Evolutionary conservation across 2,113 vertebrate genomes (phyloP).

Genomic region (Heptranchias perlo): DNA sequence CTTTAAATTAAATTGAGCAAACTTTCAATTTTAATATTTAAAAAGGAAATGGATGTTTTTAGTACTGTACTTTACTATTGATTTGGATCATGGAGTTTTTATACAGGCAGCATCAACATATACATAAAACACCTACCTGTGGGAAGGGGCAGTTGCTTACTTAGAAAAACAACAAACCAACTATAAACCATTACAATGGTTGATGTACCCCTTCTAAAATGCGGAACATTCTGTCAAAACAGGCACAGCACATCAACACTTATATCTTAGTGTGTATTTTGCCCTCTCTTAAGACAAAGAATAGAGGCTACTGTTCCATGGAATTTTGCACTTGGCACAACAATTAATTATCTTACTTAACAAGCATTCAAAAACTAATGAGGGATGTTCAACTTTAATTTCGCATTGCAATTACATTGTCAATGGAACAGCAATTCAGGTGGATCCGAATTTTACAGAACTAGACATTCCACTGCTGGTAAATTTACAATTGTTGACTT

Average conservation of each 20-base stretch:
- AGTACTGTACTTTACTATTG: not conserved
- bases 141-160: not conserved
- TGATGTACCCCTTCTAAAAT: not conserved
- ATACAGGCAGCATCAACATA: not conserved
- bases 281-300: not conserved
- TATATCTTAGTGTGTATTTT: not conserved
- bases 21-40: not conserved
- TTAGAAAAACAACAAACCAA: not conserved
- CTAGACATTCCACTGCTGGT: not conserved
- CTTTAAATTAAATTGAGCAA: not conserved
- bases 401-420: conserved; percentile 21
- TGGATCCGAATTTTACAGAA: not conserved
- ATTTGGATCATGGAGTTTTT: not conserved
- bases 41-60: not conserved
- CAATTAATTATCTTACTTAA: conserved; percentile 23
- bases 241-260: not conserved
- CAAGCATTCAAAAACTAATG: conserved; percentile 5
- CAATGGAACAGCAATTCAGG: not conserved
- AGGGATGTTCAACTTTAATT: conserved; percentile 2
- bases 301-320: not conserved
- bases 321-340: not conserved
- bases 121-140: not conserved
- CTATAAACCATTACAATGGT: not conserved
- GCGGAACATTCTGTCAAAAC: not conserved
- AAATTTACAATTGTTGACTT: not conserved